Base-by-base conservation (phyloP, 37 sponge, comb jelly and placozoan species). In the Theonella swinhoei region DNA sequence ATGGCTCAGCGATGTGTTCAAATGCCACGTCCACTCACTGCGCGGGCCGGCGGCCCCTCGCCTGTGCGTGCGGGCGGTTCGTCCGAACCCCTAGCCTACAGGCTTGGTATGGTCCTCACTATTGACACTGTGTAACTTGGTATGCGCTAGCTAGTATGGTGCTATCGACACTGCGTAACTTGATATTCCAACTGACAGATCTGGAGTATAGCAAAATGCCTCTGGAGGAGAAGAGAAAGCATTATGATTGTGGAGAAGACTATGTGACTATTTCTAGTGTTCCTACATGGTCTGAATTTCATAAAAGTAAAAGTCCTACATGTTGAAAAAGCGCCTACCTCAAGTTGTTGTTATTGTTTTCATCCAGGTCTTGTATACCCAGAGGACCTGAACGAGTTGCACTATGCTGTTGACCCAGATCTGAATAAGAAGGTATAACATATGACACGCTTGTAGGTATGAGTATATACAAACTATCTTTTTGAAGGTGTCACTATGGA, bases 221-320 rank as follows among this genome's bases (percentile, higher is more conserved):
- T 14, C 42, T 85, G 3, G 89, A 88, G 33, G 87, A 90, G 38
- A 96, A 96, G 73, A 71, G 97, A 29, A 88, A 84, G 72, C 60
- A 54, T 22, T 96, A 96, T 80, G 76, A 26, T 19, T 94, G 94
- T 74, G 86, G 89, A 1, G 29, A 80, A 20, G 41, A 74, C 7
- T 96, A 82, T 69, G 24, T 70, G 11, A 91, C 92, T 8, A 72
- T 96, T 22, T 77, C 88, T 0, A 70, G 81, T 38, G 80, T 96
- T 26, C 62, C 39, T 30, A 78, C 94, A 32, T 94, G 91, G 97
- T 42, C 80, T 11, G 72, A 83, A 29, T 39, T 42, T 62, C 26
- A 24, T 23, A 70, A 14, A 81, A 47, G 54, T 47, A 47, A 14
- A 14, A n/a, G n/a, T n/a, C n/a, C n/a, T n/a, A n/a, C n/a, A n/a